phyloP scores from a whole-genome alignment of 2,888 invertebrate genomes.

The Argyra leucocephala region DNA sequence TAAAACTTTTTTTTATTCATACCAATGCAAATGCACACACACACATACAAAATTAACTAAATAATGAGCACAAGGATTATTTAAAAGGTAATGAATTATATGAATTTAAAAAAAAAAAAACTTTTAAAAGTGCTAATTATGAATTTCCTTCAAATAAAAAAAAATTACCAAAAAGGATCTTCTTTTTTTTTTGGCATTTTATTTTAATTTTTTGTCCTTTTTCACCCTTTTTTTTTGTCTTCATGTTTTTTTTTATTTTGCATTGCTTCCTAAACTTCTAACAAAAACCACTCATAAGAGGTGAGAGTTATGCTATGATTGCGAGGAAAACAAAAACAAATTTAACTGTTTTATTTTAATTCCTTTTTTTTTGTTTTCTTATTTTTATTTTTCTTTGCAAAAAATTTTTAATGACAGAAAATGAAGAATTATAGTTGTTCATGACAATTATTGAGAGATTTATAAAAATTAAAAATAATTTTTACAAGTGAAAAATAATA shows the following conservation, averaged over 20 bases:
- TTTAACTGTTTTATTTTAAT: neutral
- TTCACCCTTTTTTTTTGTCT: neutral
- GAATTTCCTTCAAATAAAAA: conserved; percentile 6
- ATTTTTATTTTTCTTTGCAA: neutral
- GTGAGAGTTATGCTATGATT: neutral
- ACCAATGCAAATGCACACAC: neutral
- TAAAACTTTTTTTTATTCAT: neutral
- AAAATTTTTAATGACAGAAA: neutral
- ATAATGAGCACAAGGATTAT: neutral
- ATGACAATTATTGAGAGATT: no score
- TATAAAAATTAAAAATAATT: no score
- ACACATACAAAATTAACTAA: neutral
- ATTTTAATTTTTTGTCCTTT: neutral
- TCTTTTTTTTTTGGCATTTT: neutral
- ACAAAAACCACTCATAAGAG: neutral
- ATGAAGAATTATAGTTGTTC: neutral
- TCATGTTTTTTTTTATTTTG: neutral
- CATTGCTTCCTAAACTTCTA: neutral
- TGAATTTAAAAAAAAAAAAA: neutral
- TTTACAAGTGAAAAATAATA: no score
- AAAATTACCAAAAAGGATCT: neutral
- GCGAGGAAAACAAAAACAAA: neutral
- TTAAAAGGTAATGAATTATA: conserved; percentile 6
- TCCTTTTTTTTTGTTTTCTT: neutral
- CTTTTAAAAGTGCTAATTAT: neutral